phyloP scores from a whole-genome alignment of 2,797 vertebrate genomes.

The Enteromius afrohamiltoni region DNA sequence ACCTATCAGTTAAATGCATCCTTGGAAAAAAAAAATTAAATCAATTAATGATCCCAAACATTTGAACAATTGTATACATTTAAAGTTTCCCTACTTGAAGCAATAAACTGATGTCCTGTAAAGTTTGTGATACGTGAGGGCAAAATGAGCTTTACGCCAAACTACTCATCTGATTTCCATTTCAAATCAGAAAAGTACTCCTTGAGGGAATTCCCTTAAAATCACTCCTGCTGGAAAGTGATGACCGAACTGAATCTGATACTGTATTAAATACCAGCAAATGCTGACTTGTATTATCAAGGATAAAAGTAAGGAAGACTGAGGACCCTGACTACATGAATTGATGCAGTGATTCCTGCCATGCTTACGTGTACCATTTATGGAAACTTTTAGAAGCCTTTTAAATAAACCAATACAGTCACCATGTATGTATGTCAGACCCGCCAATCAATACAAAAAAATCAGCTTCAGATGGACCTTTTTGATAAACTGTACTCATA shows the following conservation, averaged over 20 bases:
- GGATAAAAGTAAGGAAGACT: neutral
- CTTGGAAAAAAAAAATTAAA: neutral
- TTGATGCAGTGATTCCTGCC: neutral
- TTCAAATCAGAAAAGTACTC: slow-evolving; percentile 28
- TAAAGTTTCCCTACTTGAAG: slow-evolving; percentile 9
- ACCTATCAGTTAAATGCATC: neutral
- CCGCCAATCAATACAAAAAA: neutral
- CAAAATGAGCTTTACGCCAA: neutral
- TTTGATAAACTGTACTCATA: neutral
- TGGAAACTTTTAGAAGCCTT: neutral
- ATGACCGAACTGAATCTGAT: slow-evolving; percentile 24
- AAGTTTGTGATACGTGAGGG: neutral
- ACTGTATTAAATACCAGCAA: slow-evolving; percentile 19
- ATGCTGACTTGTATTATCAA: slow-evolving; percentile 1
- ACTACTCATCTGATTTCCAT: slow-evolving; percentile 16
- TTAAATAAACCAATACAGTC: slow-evolving; percentile 9
- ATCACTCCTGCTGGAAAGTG: slow-evolving; percentile 21
- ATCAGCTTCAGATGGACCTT: neutral
- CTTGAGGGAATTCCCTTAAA: neutral
- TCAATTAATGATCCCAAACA: neutral
- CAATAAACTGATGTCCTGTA: neutral
- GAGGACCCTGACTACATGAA: neutral
- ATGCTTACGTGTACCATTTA: neutral
- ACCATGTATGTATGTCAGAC: neutral
- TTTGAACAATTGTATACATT: neutral